These are phyloP conservation scores for Cyanoderma ruficeps DNA, from an alignment of 2,113 vertebrate species.

Conservation along the genomic window DNA sequence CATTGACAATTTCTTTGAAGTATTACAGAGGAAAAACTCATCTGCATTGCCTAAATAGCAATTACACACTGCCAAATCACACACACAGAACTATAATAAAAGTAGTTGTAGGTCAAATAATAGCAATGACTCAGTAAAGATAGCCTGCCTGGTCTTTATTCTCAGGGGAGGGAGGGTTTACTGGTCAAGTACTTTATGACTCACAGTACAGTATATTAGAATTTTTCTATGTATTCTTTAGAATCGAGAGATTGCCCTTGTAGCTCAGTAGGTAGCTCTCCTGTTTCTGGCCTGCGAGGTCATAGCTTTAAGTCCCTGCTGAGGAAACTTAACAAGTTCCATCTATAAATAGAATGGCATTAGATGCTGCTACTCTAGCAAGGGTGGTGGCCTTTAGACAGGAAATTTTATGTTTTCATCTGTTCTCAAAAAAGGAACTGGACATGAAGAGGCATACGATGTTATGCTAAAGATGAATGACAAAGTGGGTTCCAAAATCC, in stretches of 20 bases:
- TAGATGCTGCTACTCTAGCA: conserved; percentile 38
- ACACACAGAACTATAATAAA: background rate
- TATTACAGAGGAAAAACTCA: background rate
- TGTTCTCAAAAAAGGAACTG: background rate
- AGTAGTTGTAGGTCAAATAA: conserved; percentile 21
- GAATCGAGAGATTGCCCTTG: conserved; percentile 60
- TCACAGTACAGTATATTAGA: conserved; percentile 59
- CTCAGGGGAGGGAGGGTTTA: background rate
- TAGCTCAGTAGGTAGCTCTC: conserved; percentile 66
- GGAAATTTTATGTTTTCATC: conserved; percentile 17
- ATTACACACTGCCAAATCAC: background rate
- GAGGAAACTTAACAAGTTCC: conserved; percentile 69
- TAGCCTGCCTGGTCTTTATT: conserved; percentile 32
- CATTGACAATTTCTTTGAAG: background rate
- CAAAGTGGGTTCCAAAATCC: background rate
- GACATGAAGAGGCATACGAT: background rate
- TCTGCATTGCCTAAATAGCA: background rate
- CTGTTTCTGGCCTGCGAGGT: conserved; percentile 62
- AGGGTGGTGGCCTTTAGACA: conserved; percentile 57
- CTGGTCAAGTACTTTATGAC: conserved; percentile 55
- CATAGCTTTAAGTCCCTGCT: conserved; percentile 57
- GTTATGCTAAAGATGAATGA: conserved; percentile 1
- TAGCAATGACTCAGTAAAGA: conserved; percentile 30
- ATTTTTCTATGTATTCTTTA: conserved; percentile 49
- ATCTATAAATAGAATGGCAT: conserved; percentile 66